Evolutionary conservation across 2,113 vertebrate genomes (phyloP), one percentile per base, ranked within the genome.

Genomic region (Solea solea): DNA sequence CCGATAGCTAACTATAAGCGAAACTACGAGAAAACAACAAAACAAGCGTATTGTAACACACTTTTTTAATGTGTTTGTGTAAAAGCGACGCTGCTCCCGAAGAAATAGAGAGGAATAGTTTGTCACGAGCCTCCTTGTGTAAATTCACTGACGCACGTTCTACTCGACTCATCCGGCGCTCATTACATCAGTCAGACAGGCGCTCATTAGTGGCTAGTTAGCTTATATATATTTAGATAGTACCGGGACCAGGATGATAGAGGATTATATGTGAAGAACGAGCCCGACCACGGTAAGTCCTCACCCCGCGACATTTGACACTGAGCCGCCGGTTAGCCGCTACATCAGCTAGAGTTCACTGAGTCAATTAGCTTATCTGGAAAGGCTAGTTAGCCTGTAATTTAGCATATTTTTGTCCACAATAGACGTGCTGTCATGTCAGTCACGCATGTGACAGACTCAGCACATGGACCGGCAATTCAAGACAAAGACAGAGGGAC

Each of bases 211-310:
- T 15, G 51, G 52, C n/a, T 46, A 1, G 9, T 34, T 55, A 72
- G 11, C 53, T 40, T 13, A 3, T 13, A 11, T 2, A 59, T 0
- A 45, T 53, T 49, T 44, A 1, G 5, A 42, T 34, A 46, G 25
- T 13, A 14, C 10, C 57, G 13, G 54, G 40, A 5, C 6, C 44
- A 88, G n/a, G 44, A 88, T 86, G 86, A 57, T 34, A 83, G 82
- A 74, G 64, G 68, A 63, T 53, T 62, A 53, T 71, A 41, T 69
- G 69, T 88, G 76, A 88, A 65, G 51, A 68, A 49, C 57, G 64
- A 80, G 41, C 27, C n/a, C n/a, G 72, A 56, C 58, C 28, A 69
- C 79, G 81, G 84, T 86, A 52, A 84, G 86, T 49, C 39, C 10
- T n/a, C 1, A 2, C 16, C 46, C 28, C 0, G 8, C 12, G 21